These are phyloP conservation scores for Hirtodrosophila cameraria DNA, from an alignment of 2,888 invertebrate genomes.

Conservation along the genomic window DNA sequence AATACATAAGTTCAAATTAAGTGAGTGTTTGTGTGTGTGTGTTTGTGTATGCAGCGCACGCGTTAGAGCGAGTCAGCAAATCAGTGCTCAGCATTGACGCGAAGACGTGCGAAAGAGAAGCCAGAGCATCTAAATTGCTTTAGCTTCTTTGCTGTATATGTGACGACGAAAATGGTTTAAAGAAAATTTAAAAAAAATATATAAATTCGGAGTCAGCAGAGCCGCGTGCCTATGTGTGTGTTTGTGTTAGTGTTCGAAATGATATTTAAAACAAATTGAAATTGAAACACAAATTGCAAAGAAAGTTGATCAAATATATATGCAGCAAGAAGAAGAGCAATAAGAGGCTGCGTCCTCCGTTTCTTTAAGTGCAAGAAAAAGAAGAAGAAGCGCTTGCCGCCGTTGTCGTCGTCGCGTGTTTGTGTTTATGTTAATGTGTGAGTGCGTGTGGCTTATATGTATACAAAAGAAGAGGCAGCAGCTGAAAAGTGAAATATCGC, in stretches of 20 bases:
- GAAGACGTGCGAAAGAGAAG: constrained; percentile 59
- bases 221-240: constrained; percentile 25
- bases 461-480: constrained; percentile 42
- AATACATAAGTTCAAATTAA: constrained; percentile 64
- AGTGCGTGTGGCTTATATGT: constrained; percentile 26
- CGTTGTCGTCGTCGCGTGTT: constrained; percentile 19
- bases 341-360: constrained; percentile 35
- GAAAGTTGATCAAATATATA: constrained; percentile 29
- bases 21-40: constrained; percentile 70
- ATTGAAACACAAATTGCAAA: constrained; percentile 53
- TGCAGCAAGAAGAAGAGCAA: constrained; percentile 33
- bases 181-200: constrained; percentile 54
- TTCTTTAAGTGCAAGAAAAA: constrained; percentile 49
- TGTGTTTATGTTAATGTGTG: constrained; percentile 13
- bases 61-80: constrained; percentile 70
- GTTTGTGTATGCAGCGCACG: constrained; percentile 56
- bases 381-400: constrained; percentile 47
- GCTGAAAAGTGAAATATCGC: constrained; percentile 43
- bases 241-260: constrained; percentile 46
- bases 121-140: constrained; percentile 57
- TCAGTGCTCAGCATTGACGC: constrained; percentile 51
- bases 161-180: constrained; percentile 64
- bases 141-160: constrained; percentile 59
- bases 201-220: constrained; percentile 53
- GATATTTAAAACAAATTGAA: constrained; percentile 60